Evolutionary conservation across 2,113 vertebrate species (phyloP), one percentile per base, ranked within the genome.

Genomic region (Hystrix cristata): DNA sequence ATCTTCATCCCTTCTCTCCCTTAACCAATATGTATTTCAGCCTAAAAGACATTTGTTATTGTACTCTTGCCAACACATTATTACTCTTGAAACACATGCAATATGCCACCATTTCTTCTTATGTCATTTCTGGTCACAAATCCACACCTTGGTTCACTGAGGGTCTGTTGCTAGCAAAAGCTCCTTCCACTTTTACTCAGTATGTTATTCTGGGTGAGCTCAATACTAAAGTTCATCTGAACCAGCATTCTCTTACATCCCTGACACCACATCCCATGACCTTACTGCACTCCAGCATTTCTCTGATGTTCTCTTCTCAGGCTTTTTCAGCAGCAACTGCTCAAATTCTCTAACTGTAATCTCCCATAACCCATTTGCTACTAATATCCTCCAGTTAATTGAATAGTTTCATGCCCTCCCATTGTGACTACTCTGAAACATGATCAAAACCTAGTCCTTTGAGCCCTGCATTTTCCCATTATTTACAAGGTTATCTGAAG

Each of bases 401-500:
- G 48, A 82, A n/a, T 6, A 43, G 34, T 60, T 85, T 88, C 46
- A 60, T 67, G 38, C 16, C 12, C 76, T 89, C 31, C 4, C 29
- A 55, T 1, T 76, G 4, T 62, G 51, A 91, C 16, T 85, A 51
- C n/a, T 87, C 53, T 93, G 83, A n/a, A 90, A 95, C 7, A 51
- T 13, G 19, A 85, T 15, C 38, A 87, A 84, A 53, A 80, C 83
- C 27, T 81, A 46, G 27, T 87, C 23, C 71, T 64, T 34, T 38
- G 18, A 83, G 51, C 1, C 15, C 53, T 60, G 18, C 0, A 3
- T 83, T 94, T 89, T 78, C 21, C 31, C 51, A 29, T 81, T 38
- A 74, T 46, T 91, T 85, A 86, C 59, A 55, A 76, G 85, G 55
- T 8, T 53, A 59, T 74, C 13, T 94, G 80, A 93, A 87, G 16